Evolutionary conservation across 2,797 vertebrate species (phyloP).

Genomic region (Coreius guichenoti): DNA sequence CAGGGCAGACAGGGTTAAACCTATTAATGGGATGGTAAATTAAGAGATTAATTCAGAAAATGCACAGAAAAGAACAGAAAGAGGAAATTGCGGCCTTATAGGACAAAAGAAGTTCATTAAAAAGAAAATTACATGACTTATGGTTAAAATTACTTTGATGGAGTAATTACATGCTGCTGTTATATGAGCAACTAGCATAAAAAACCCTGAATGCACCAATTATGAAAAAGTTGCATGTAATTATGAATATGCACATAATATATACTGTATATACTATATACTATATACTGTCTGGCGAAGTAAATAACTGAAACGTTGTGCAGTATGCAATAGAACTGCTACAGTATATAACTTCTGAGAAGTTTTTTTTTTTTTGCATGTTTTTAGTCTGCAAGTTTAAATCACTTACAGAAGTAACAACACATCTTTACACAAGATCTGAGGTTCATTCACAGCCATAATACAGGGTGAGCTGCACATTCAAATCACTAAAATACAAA

Average conservation of each 20-base stretch:
- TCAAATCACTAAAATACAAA: not conserved
- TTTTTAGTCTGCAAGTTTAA: not conserved
- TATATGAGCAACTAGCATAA: not conserved
- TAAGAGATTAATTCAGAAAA: slow-evolving; percentile 8
- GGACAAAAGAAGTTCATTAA: not conserved
- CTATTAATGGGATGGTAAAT: not conserved
- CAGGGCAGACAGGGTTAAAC: not conserved
- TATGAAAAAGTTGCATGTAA: not conserved
- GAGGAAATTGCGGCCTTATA: not conserved
- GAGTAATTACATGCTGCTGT: slow-evolving; percentile 8
- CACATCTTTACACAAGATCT: not conserved
- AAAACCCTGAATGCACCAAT: not conserved
- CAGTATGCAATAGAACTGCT: not conserved
- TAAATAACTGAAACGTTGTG: not conserved
- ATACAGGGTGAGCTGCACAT: not conserved
- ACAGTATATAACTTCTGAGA: not conserved
- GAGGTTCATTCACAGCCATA: not conserved
- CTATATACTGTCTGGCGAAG: not conserved
- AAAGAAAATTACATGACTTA: not conserved
- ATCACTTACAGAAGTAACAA: not conserved
- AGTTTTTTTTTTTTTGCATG: not conserved
- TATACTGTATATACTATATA: no score
- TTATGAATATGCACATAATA: not conserved
- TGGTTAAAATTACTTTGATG: not conserved
- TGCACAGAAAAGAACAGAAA: not conserved